A percentile compares a stretch with the other conserved stretches of the same genome.
phyloP scores from a whole-genome alignment of 1,140 invertebrate genomes.

The Calosoma granatense region DNA sequence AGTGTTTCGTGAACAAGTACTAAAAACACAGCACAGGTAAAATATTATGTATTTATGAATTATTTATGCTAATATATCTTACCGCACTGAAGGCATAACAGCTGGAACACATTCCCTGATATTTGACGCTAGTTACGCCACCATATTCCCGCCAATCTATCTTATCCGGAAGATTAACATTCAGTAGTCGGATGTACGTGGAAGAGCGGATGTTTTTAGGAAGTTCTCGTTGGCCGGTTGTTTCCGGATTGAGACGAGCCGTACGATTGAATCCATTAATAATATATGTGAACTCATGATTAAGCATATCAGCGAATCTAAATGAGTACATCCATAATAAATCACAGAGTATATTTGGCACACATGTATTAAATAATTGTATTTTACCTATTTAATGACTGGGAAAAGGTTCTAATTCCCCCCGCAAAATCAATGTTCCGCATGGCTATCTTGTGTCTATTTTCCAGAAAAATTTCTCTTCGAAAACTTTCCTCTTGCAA shows the following conservation, averaged over 20 bases:
- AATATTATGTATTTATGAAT: background rate
- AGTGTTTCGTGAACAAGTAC: background rate
- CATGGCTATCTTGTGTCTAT: conserved; percentile 69
- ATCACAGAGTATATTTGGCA: too few relatives aligned
- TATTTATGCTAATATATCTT: conserved; percentile 18
- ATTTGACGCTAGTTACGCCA: conserved; percentile 27
- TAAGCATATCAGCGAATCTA: conserved; percentile 73
- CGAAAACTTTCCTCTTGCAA: conserved; percentile 66
- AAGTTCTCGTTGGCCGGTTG: background rate
- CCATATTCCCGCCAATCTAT: conserved; percentile 29
- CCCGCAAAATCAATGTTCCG: conserved; percentile 64
- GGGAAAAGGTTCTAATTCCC: conserved; percentile 51
- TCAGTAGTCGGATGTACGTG: conserved; percentile 25
- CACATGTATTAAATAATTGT: too few relatives aligned
- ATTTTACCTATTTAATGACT: conserved; percentile 53
- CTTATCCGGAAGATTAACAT: conserved; percentile 23
- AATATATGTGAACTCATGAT: conserved; percentile 62
- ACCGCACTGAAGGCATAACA: conserved; percentile 48
- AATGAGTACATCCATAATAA: background rate
- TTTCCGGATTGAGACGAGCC: conserved; percentile 13
- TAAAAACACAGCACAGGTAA: conserved; percentile 4
- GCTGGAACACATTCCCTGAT: conserved; percentile 32
- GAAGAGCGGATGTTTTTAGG: conserved; percentile 12
- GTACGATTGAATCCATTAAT: conserved; percentile 74
- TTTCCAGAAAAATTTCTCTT: conserved; percentile 77